Base-by-base conservation (phyloP, 2,888 invertebrate genomes). In the Gasteruption jaculator region DNA sequence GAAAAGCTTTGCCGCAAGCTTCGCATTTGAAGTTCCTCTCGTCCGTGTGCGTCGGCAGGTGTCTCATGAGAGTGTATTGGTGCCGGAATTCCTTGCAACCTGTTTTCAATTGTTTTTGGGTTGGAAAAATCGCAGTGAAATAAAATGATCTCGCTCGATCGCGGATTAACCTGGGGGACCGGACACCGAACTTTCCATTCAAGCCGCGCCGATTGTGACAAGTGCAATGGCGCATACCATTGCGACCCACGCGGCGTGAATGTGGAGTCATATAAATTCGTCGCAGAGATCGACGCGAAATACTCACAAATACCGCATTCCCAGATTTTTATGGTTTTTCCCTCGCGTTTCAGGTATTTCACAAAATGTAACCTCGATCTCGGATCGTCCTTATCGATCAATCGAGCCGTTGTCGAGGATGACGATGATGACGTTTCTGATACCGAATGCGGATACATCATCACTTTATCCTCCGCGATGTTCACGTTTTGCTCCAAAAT, bases 1-100 rank as follows among this genome's bases (percentile, higher is more conserved):
- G 74, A 58, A 85, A 84, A 50, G 82, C 81, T 76, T 86, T 86
- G 11, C 84, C 83, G 56, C 86, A 86, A 18, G 76, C 78, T 41
- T 76, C 77, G 61, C 86, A 87, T 58, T 82, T 80, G 68, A 81
- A 86, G 70, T 86, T 86, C 41, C 86, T 72, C 63, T 85, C 85
- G 50, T 86, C 84, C 0, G 86, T 85, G 58, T 87, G 86, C 0
- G 84, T 85, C 0, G 86, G 85, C 3, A 86, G 71, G 59, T 87
- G 86, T 4, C 86, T 76, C 80, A 83, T 82, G 53, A 86, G 62
- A 1, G 85, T 85, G 60, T 86, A 86, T 56, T 85, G 85, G 63
- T 86, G 86, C 38, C 82, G 80, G 65, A 86, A 86, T 59, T 85
- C 83, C 40, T 85, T 80, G 15, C 79, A 74, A 68, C 85, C 85